Conservation (phyloP, 2,113 vertebrate genomes). For the Rafetus swinhoei region DNA sequence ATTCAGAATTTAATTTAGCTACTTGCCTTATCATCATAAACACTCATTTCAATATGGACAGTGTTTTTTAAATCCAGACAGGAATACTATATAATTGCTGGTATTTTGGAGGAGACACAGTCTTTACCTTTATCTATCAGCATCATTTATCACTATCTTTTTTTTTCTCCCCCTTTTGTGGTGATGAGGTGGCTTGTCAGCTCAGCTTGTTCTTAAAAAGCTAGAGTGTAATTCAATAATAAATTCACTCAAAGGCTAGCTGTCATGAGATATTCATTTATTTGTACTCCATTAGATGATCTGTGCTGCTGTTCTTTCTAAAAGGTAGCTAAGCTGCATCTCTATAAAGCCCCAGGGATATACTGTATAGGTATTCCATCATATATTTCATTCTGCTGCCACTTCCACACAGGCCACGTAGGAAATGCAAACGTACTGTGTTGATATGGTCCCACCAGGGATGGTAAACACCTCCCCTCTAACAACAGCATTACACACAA, state of each 20-base stretch:
- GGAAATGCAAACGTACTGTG: neutral
- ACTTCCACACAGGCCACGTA: neutral
- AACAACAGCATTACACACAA: neutral
- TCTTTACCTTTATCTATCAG: conserved; percentile 80
- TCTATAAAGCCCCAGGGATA: conserved; percentile 5
- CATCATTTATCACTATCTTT: conserved; percentile 81
- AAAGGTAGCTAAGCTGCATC: conserved; percentile 6
- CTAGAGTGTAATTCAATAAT: conserved; percentile 81
- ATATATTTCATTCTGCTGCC: neutral
- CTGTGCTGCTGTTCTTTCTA: conserved; percentile 31
- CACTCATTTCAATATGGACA: conserved; percentile 82
- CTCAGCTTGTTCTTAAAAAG: conserved; percentile 76
- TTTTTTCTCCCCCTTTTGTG: conserved; percentile 20
- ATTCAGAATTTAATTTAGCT: conserved; percentile 72
- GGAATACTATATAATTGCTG: conserved; percentile 90
- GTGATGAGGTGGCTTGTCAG: conserved; percentile 72
- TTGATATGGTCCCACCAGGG: neutral
- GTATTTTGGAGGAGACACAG: conserved; percentile 86
- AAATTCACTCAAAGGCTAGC: conserved; percentile 76
- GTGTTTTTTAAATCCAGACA: conserved; percentile 74
- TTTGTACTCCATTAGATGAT: conserved; percentile 77
- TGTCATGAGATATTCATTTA: conserved; percentile 76
- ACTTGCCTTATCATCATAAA: conserved; percentile 83
- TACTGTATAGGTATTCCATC: neutral
- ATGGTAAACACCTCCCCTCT: neutral